Evolutionary conservation across 1,140 invertebrate species (phyloP).

Genomic region (Bradynema listronoti): DNA sequence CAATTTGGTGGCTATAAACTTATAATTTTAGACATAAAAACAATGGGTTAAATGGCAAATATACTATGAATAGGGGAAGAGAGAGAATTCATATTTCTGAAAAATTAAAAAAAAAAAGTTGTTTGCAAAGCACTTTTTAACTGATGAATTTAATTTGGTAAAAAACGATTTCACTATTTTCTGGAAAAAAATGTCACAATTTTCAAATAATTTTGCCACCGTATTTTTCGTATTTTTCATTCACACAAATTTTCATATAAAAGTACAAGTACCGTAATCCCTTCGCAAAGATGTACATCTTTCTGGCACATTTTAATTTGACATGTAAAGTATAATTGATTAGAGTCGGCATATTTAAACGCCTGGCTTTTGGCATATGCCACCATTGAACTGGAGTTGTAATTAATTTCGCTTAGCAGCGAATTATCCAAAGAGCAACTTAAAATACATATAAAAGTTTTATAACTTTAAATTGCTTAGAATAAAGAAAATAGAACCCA

Average conservation of each 20-base stretch:
- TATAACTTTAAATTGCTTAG: neutral
- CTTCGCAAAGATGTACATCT: conserved; percentile 56
- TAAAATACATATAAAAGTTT: conserved; percentile 14
- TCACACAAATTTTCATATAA: neutral
- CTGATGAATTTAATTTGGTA: no score
- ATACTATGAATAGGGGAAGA: no score
- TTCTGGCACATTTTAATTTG: conserved; percentile 56
- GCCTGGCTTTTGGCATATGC: conserved; percentile 52
- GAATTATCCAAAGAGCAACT: conserved; percentile 49
- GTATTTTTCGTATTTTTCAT: no score
- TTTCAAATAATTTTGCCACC: no score
- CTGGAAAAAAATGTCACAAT: no score
- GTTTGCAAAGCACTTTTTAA: no score
- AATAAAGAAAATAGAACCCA: conserved; percentile 26
- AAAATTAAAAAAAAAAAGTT: no score
- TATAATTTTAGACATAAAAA: no score
- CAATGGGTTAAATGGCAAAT: no score
- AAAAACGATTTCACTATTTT: no score
- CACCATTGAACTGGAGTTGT: conserved; percentile 45
- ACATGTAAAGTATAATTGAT: conserved; percentile 57
- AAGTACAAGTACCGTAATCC: conserved; percentile 48
- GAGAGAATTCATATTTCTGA: no score
- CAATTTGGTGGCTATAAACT: no score
- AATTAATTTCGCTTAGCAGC: conserved; percentile 45
- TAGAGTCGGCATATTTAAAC: conserved; percentile 57